Evolutionary conservation across 2,888 invertebrate genomes (phyloP), one percentile per base, ranked within the genome.

Genomic region (Drosophila ustulata): DNA sequence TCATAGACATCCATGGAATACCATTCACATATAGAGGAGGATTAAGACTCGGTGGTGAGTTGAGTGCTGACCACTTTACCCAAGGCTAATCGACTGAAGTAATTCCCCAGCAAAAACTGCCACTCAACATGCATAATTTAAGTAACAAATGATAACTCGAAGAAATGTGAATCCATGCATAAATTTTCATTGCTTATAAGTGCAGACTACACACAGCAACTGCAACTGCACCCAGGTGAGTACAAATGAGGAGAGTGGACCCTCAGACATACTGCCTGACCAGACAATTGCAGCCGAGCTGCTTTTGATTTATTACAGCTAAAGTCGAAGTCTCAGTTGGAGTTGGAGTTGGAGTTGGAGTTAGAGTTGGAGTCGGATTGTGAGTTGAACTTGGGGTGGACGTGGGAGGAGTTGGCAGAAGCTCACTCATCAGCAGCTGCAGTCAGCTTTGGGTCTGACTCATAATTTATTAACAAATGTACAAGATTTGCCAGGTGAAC

Each of bases 91-190:
- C 87, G 82, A 80, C 80, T 80, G 72, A 65, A 76, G 82, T 88
- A 86, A 86, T 77, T 72, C 66, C 62, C 62, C 69, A 83, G 46
- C 82, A 87, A 87, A 87, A 87, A 81, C 89, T 87, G 70, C 74
- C 85, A 86, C 88, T 88, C 89, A 89, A 80, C 79, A 85, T 82
- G 89, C 82, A 88, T 80, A 82, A 76, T 90, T 89, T 80, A 82
- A 67, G 81, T 82, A 80, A 86, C 80, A 90, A 90, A 88, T 91
- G 89, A 88, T 89, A 89, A 83, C 82, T 86, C 82, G 84, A 88
- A 90, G 90, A 90, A 91, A 91, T 90, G 89, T 90, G 91, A 89
- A 90, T 59, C 86, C 90, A 90, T 82, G 90, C 91, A 90, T 91
- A 91, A 91, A 90, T 91, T 78, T 84, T 39, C 62, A 62, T 55